phyloP scores from a whole-genome alignment of 2,113 vertebrate species.

The Muscicapa adusta region DNA sequence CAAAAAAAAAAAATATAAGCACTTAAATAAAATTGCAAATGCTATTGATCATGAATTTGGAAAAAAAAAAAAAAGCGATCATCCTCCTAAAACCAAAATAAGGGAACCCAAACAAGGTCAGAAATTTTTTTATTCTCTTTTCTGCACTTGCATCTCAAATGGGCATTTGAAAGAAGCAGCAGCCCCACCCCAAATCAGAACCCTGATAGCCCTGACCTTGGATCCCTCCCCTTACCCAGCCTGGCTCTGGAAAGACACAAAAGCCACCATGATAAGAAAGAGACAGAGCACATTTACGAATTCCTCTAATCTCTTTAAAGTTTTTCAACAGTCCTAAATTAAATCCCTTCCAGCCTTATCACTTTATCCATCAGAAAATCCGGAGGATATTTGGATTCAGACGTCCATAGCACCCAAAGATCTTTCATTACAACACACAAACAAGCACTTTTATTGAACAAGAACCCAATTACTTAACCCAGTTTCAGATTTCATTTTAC shows the following conservation, averaged over 20 bases:
- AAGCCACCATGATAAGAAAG: slow-evolving; percentile 35
- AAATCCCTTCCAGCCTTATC: slow-evolving; percentile 75
- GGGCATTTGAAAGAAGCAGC: neutral
- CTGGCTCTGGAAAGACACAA: slow-evolving; percentile 41
- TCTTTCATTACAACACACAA: slow-evolving; percentile 78
- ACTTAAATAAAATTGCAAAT: neutral
- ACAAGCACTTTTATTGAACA: slow-evolving; percentile 88
- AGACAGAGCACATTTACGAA: slow-evolving; percentile 45
- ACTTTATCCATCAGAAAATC: slow-evolving; percentile 75
- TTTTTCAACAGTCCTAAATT: slow-evolving; percentile 76
- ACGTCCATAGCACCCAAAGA: slow-evolving; percentile 67
- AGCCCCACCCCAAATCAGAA: neutral
- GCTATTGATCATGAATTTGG: neutral
- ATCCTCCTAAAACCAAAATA: neutral
- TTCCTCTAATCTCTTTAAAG: slow-evolving; percentile 75
- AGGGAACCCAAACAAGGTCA: neutral
- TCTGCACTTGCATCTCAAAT: neutral
- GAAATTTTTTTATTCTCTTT: neutral
- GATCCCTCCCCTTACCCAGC: neutral
- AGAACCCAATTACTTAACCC: slow-evolving; percentile 96
- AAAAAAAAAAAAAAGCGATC: neutral
- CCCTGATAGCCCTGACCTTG: neutral
- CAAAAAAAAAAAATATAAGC: neutral
- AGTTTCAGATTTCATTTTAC: slow-evolving; percentile 82
- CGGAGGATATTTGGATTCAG: slow-evolving; percentile 77